Evolutionary conservation across 2,888 invertebrate genomes (phyloP).

Genomic region (Argyresthia albistria): DNA sequence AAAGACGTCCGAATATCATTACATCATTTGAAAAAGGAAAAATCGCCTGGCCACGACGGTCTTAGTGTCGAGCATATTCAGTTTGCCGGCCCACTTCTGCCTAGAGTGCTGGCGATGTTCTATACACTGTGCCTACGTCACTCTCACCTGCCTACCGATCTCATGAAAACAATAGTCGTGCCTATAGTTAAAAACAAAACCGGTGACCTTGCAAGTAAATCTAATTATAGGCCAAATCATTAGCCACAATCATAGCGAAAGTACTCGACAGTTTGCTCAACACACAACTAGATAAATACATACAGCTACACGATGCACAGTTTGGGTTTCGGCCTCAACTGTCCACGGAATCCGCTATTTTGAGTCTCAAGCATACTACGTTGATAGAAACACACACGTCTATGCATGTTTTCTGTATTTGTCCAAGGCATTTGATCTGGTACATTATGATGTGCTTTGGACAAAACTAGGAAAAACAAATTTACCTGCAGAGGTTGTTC

Average conservation of each 20-base stretch:
- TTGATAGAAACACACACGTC: neutral
- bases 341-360: neutral
- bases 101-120: neutral
- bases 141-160: neutral
- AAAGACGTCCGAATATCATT: neutral
- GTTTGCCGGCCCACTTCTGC: neutral
- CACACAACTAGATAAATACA: neutral
- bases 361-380: neutral
- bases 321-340: neutral
- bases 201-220: neutral
- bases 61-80: neutral
- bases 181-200: neutral
- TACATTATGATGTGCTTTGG: slow-evolving; percentile 6
- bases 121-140: neutral
- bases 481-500: slow-evolving; percentile 4
- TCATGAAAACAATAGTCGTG: neutral
- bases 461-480: slow-evolving; percentile 6
- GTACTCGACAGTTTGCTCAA: neutral
- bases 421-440: slow-evolving; percentile 3
- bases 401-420: slow-evolving; percentile 2
- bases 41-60: neutral
- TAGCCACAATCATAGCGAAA: neutral
- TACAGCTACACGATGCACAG: neutral
- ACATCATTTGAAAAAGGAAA: neutral
- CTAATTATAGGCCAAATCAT: neutral